phyloP scores from a whole-genome alignment of 35 echinoderm and acorn worm species.

The Eucidaris tribuloides region DNA sequence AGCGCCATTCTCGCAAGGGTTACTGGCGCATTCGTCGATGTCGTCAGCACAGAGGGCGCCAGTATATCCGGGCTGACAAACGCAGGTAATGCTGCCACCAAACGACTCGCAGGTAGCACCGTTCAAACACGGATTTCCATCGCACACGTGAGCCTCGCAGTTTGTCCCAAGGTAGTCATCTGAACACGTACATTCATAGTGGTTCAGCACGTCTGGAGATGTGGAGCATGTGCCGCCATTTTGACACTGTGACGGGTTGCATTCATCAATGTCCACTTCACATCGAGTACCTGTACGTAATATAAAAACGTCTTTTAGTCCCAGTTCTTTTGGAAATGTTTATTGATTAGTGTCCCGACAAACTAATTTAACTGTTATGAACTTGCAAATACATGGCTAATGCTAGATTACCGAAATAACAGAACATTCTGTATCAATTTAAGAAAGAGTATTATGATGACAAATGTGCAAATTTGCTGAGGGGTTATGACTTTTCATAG shows the following conservation, averaged over 20 bases:
- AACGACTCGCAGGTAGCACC: constrained; percentile 1
- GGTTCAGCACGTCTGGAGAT: neutral
- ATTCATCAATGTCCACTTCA: neutral
- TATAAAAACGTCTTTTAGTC: no score
- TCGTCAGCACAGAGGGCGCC: constrained; percentile 14
- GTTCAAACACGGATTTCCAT: constrained; percentile 8
- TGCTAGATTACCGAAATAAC: no score
- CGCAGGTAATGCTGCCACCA: neutral
- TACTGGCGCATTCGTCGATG: constrained; percentile 37
- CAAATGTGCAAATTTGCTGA: no score
- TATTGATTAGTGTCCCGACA: no score
- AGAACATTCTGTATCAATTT: no score
- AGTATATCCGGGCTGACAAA: constrained; percentile 9
- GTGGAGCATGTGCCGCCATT: neutral
- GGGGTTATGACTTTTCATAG: no score
- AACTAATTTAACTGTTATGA: no score
- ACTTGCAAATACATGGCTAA: no score
- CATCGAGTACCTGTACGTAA: neutral
- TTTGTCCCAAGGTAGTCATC: constrained; percentile 6
- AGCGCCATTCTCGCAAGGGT: constrained; percentile 70
- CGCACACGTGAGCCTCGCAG: constrained; percentile 6
- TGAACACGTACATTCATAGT: no score
- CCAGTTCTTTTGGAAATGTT: no score
- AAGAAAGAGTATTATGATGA: no score
- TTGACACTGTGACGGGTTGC: neutral